A percentile compares a stretch with the other conserved stretches of the same genome.
Conservation (phyloP, 2,113 vertebrate genomes). For the Fregata magnificens region DNA sequence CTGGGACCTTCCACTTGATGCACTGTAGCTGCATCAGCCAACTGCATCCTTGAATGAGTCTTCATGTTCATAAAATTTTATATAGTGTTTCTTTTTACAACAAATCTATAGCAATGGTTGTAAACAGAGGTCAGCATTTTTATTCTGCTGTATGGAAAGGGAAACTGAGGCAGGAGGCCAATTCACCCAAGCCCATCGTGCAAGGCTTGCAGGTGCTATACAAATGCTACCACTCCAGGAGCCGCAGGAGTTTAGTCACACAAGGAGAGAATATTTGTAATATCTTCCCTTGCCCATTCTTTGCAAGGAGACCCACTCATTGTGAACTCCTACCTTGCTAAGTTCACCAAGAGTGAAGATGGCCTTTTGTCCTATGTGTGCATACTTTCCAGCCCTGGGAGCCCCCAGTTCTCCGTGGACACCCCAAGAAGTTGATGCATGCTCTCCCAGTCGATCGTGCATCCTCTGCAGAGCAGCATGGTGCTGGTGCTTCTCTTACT, state of each 20-base stretch:
- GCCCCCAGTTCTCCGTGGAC: background rate
- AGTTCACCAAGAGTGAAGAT: background rate
- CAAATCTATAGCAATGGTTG: rapidly evolving
- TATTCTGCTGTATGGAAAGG: background rate
- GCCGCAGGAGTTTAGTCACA: too few species aligned
- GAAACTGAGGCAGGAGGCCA: background rate
- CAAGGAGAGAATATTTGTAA: background rate
- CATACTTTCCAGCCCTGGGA: background rate
- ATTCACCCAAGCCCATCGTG: background rate
- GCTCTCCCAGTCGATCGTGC: rapidly evolving
- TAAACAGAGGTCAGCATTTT: background rate
- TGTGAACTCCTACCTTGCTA: background rate
- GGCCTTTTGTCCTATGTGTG: background rate
- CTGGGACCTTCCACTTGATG: background rate
- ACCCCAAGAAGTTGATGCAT: background rate
- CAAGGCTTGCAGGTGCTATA: background rate
- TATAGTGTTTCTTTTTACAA: background rate
- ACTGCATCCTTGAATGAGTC: background rate
- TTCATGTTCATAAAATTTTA: background rate
- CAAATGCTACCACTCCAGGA: background rate
- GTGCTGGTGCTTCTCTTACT: background rate
- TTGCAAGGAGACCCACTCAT: background rate
- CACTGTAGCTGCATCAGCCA: background rate
- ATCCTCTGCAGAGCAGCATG: background rate
- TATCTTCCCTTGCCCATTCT: background rate